Evolutionary conservation across 2,113 vertebrate species (phyloP).

Genomic region (Neolamprologus devosi): DNA sequence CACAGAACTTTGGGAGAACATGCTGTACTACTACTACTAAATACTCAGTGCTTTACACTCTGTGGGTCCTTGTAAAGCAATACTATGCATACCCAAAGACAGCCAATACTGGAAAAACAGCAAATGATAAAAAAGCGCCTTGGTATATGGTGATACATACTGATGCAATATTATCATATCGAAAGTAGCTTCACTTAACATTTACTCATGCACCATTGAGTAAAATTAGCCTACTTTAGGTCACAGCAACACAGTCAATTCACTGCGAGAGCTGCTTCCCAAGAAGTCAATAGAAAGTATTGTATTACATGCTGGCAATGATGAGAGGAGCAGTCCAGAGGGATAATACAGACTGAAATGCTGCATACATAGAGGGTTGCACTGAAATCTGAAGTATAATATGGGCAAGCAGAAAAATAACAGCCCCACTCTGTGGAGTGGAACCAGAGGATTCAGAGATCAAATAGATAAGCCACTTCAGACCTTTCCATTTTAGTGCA

Average conservation of each 20-base stretch:
- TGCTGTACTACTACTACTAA: not conserved
- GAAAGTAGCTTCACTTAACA: conserved; percentile 56
- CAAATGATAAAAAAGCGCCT: not conserved
- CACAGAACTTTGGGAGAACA: conserved; percentile 1
- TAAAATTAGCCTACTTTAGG: conserved; percentile 67
- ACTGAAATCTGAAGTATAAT: conserved; percentile 48
- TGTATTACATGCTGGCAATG: conserved; percentile 63
- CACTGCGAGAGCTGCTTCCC: conserved; percentile 28
- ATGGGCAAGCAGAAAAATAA: conserved; percentile 42
- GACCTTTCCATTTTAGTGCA: conserved; percentile 52
- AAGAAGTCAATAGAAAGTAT: conserved; percentile 66
- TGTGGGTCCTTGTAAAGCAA: not conserved
- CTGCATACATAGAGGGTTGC: conserved; percentile 48
- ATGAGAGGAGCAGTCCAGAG: conserved; percentile 50
- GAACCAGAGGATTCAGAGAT: conserved; percentile 60
- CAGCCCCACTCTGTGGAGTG: conserved; percentile 37
- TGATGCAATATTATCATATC: conserved; percentile 42
- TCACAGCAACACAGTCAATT: conserved; percentile 55
- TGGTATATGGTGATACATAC: conserved; percentile 19
- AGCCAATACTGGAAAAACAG: not conserved
- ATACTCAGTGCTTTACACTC: not conserved
- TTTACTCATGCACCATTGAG: conserved; percentile 55
- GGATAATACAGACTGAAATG: conserved; percentile 38
- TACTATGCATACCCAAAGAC: not conserved
- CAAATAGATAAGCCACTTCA: conserved; percentile 58